Evolutionary conservation across 2,797 vertebrate species (phyloP).

Genomic region (Chromobotia macracanthus): DNA sequence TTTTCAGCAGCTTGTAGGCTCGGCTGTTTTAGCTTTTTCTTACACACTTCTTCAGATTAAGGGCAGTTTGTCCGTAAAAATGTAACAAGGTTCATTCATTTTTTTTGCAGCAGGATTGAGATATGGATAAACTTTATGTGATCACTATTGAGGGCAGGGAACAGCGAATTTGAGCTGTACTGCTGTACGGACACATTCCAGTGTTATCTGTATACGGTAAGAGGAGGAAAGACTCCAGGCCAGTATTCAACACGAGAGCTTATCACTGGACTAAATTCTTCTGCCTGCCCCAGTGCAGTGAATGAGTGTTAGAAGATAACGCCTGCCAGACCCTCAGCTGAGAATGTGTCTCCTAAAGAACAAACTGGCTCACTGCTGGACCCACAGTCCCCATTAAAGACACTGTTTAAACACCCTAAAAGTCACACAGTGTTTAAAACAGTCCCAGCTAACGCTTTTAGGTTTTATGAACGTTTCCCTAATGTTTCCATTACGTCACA

Average conservation of each 20-base stretch:
- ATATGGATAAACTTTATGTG: neutral
- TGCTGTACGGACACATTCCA: constrained; percentile 63
- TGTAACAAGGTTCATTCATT: no score
- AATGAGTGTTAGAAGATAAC: constrained; percentile 46
- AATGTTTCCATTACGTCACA: no score
- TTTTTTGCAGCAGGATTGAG: no score
- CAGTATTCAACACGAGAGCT: constrained; percentile 55
- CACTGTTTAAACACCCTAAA: no score
- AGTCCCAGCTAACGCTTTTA: no score
- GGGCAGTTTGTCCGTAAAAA: no score
- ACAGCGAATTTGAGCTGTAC: constrained; percentile 51
- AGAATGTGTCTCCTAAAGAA: constrained; percentile 22
- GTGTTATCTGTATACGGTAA: constrained; percentile 64
- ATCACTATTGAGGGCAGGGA: constrained; percentile 12
- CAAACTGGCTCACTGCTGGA: neutral
- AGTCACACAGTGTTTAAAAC: no score
- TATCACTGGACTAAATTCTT: constrained; percentile 65
- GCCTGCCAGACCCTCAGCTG: neutral
- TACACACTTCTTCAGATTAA: no score
- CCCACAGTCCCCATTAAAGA: no score
- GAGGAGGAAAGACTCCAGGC: constrained; percentile 62
- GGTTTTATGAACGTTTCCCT: no score
- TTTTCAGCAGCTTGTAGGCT: no score
- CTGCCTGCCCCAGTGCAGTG: constrained; percentile 41
- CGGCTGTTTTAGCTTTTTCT: no score